Conservation (phyloP, 2,113 vertebrate species). For the Leptobrachium leishanense region DNA sequence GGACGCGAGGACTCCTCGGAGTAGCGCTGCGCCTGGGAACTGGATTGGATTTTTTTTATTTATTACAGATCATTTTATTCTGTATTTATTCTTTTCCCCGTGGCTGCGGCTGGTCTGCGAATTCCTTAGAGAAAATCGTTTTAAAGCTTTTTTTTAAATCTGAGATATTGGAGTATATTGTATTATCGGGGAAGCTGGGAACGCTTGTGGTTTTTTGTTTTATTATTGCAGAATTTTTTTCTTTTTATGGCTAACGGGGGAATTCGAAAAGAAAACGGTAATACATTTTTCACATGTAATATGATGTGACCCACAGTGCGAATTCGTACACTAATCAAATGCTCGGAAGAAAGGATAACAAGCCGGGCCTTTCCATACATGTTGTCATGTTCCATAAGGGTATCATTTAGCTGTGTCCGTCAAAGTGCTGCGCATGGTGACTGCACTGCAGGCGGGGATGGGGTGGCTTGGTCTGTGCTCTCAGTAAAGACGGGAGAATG, state of each 20-base stretch:
- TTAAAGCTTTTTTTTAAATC: background rate
- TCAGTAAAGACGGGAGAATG: too few species aligned
- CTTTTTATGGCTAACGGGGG: background rate
- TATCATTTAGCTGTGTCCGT: too few species aligned
- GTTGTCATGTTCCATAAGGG: too few species aligned
- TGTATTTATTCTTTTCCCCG: background rate
- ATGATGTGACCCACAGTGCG: background rate
- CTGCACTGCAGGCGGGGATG: too few species aligned
- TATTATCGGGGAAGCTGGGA: background rate
- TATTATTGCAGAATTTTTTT: background rate
- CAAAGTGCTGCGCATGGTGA: too few species aligned
- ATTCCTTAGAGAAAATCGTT: background rate
- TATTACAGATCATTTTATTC: background rate
- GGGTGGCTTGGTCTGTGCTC: too few species aligned
- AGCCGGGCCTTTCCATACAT: background rate
- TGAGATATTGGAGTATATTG: background rate
- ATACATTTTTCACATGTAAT: background rate
- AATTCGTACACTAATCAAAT: background rate
- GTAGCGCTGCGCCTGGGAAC: background rate
- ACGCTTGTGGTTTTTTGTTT: background rate
- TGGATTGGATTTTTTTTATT: background rate
- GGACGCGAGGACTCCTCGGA: too few species aligned
- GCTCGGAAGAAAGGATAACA: background rate
- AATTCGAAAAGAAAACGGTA: background rate
- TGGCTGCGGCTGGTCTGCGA: background rate